Evolutionary conservation across 2,797 vertebrate species (phyloP), one percentile per base, ranked within the genome.

Genomic region (Podarcis siculus): DNA sequence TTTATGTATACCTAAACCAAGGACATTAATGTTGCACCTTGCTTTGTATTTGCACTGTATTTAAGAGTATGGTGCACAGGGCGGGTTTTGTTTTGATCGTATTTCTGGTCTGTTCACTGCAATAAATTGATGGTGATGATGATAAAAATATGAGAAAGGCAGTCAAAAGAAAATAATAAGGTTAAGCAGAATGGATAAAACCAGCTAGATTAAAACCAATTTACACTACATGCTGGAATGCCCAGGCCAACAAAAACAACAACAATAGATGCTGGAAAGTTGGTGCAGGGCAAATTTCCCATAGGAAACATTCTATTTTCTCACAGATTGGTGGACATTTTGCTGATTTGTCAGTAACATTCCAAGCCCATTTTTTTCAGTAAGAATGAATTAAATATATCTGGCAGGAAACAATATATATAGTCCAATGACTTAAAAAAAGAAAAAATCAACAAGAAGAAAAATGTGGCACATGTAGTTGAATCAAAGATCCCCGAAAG

Each of bases 401-500:
- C 10, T 49, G 45, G 45, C 45, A 49, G 45, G 45, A 49, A 49
- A 27, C 66, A 72, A 71, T 13, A 30, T 55, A 49, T 55, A 19
- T 49, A 17, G 19, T 39, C 12, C 23, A 82, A 25, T 66, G 35
- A 39, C 23, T 61, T 42, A 30, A 27, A 21, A 82, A 10, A 79
- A 35, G 0, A n/a, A 79, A 17, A 69, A 39, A 37, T 37, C 37
- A 37, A 6, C 39, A 39, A 76, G 45, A 76, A 61, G n/a, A 7
- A 82, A 42, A 32, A 15, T 42, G 0, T 76, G 4, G 15, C 35
- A 69, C 89, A 32, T 85, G 89, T 89, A 87, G 84, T 39, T 89
- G 91, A 93, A 90, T 88, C 85, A 23, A 91, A 92, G 79, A 61
- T 61, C 32, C 8, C 25, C 80, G 73, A 83, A 83, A 67, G 84